Conservation (phyloP, 1,140 invertebrate genomes). For the Scaptodrosophila lebanonensis region DNA sequence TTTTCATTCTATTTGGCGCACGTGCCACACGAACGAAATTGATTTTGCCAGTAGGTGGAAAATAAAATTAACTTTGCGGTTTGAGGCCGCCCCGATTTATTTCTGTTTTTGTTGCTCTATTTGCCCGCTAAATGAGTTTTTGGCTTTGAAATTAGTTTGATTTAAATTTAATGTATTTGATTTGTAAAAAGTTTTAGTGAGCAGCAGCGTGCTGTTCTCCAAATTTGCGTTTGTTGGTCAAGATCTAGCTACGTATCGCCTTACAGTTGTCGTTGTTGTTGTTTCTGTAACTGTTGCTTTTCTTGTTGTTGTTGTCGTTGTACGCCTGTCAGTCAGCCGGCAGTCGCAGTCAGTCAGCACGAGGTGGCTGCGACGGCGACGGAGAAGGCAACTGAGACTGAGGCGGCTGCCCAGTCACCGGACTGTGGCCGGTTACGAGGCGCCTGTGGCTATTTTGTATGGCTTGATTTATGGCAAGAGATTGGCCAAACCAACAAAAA, state of each 20-base stretch:
- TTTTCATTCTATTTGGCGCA: slow-evolving; percentile 74
- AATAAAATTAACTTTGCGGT: slow-evolving; percentile 73
- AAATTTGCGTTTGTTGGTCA: slow-evolving; percentile 50
- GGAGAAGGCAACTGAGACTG: slow-evolving; percentile 59
- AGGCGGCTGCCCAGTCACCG: no score
- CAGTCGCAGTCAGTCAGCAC: slow-evolving; percentile 49
- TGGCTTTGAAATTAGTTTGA: slow-evolving; percentile 70
- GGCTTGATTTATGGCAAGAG: slow-evolving; percentile 72
- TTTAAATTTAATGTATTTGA: slow-evolving; percentile 74
- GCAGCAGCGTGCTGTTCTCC: slow-evolving; percentile 52
- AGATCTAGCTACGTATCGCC: slow-evolving; percentile 45
- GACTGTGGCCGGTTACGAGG: slow-evolving; percentile 65
- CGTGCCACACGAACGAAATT: slow-evolving; percentile 76
- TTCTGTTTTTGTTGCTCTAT: slow-evolving; percentile 55
- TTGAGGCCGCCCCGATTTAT: no score
- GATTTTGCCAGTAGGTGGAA: slow-evolving; percentile 76
- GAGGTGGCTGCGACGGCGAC: slow-evolving; percentile 29
- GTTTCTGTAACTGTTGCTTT: no score
- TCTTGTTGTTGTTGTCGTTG: slow-evolving; percentile 3
- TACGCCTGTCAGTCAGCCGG: slow-evolving; percentile 59
- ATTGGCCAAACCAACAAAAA: slow-evolving; percentile 43
- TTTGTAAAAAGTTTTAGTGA: slow-evolving; percentile 61
- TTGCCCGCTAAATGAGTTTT: slow-evolving; percentile 65
- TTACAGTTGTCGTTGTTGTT: no score
- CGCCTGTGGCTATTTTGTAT: slow-evolving; percentile 67